These are phyloP conservation scores for Sebastes kiyomatsui DNA, from an alignment of 2,797 vertebrate species.

Conservation along the genomic window DNA sequence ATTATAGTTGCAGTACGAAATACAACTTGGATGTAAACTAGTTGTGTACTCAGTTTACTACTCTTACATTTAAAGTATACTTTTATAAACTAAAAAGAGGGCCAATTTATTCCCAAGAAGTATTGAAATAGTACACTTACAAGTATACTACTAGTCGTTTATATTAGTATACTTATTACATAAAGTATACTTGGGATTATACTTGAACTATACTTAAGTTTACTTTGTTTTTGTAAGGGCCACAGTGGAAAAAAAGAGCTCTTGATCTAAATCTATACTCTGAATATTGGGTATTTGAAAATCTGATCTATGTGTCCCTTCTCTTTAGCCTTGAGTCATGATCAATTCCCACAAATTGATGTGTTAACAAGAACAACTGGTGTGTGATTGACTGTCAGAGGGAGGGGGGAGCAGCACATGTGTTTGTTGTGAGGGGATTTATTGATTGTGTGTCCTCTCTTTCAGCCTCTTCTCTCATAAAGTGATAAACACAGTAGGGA, in stretches of 20 bases:
- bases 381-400: slow-evolving; percentile 40
- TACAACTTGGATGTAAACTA: too few species aligned
- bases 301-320: slow-evolving; percentile 5
- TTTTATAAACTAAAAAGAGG: too few species aligned
- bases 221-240: too few species aligned
- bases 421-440: slow-evolving; percentile 1
- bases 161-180: too few species aligned
- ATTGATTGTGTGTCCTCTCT: slow-evolving; percentile 30
- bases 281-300: slow-evolving; percentile 9
- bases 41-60: too few species aligned
- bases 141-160: too few species aligned
- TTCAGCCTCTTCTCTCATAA: neutral
- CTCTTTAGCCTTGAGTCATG: slow-evolving; percentile 31
- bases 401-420: neutral
- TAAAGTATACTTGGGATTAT: too few species aligned
- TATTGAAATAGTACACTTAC: too few species aligned
- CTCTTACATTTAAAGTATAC: too few species aligned
- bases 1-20: too few species aligned
- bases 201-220: too few species aligned
- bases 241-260: slow-evolving; percentile 16
- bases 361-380: slow-evolving; percentile 53
- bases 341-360: slow-evolving; percentile 54
- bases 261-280: neutral
- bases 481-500: neutral
- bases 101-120: too few species aligned